Evolutionary conservation across 1,140 invertebrate species (phyloP), one percentile per base, ranked within the genome.

Genomic region (Achroia grisella): DNA sequence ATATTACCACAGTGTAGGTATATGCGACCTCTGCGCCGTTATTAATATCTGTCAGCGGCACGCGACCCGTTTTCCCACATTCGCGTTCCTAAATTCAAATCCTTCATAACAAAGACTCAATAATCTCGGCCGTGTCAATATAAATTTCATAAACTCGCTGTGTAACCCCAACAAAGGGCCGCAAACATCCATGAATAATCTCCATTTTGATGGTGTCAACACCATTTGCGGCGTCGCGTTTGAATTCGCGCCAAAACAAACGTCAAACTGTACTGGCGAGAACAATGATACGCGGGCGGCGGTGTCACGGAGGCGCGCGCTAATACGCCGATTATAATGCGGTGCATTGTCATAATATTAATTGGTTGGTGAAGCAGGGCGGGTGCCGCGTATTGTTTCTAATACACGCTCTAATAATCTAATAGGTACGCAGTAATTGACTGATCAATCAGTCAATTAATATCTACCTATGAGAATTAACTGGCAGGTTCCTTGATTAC

Each of bases 41-140:
- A 81, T 81, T 76, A 78, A 81, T 78, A 73, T 77, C 77, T 78
- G 87, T 67, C 87, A 88, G 42, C 76, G 80, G 71, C 87, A 88
- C 74, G 85, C 86, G 56, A 72, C 87, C 71, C 79, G 76, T 60
- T 86, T 86, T 75, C 86, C 87, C 56, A 83, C 87, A 70, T 63
- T 51, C 56, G 79, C 61, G 17, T 23, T 23, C 17, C 17, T 23
- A 23, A 75, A 76, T 79, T 74, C 72, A 72, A 71, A 76, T 72
- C 63, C 66, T 66, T 68, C 66, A 73, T 68, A 77, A 79, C 74
- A 75, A 76, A 70, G 65, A 68, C 69, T 71, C 78, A 54, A 82
- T 82, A 82, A 82, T 82, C 77, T 75, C 58, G 52, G 65, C 65
- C 75, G 75, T 77, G 73, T 79, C 75, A 82, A 79, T 77, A 82